These are phyloP conservation scores for Auanema sp. DNA, from an alignment of 2,888 invertebrate species.

Conservation along the genomic window DNA sequence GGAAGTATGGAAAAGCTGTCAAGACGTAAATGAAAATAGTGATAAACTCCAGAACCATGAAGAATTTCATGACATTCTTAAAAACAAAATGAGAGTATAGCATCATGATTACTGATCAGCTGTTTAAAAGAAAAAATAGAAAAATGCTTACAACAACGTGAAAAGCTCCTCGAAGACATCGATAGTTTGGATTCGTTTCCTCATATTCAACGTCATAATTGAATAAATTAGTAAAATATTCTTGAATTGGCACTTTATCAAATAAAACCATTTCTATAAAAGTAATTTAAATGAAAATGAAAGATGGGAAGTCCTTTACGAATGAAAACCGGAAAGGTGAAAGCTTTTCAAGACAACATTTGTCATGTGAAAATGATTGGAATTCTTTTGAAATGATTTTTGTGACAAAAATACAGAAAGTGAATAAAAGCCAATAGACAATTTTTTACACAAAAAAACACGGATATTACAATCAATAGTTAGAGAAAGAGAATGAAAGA, in stretches of 20 bases:
- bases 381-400: too few species aligned
- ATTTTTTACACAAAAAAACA: too few species aligned
- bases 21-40: not conserved
- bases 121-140: not conserved
- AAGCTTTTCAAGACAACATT: too few species aligned
- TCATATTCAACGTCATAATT: slow-evolving; percentile 38
- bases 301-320: too few species aligned
- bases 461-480: too few species aligned
- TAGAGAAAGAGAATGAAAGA: not conserved
- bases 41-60: not conserved
- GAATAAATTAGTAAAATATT: slow-evolving; percentile 36
- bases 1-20: not conserved
- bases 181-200: slow-evolving; percentile 30
- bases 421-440: too few species aligned
- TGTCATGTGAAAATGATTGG: too few species aligned
- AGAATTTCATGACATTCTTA: slow-evolving; percentile 1
- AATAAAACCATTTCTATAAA: slow-evolving; percentile 22
- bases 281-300: too few species aligned
- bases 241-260: slow-evolving; percentile 34
- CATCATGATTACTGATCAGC: not conserved
- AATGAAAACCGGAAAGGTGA: too few species aligned
- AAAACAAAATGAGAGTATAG: slow-evolving; percentile 3
- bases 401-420: too few species aligned
- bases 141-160: slow-evolving; percentile 34
- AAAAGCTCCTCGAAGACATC: slow-evolving; percentile 26